Evolutionary conservation across 2,888 invertebrate genomes (phyloP).

Genomic region (Argyra leucocephala): DNA sequence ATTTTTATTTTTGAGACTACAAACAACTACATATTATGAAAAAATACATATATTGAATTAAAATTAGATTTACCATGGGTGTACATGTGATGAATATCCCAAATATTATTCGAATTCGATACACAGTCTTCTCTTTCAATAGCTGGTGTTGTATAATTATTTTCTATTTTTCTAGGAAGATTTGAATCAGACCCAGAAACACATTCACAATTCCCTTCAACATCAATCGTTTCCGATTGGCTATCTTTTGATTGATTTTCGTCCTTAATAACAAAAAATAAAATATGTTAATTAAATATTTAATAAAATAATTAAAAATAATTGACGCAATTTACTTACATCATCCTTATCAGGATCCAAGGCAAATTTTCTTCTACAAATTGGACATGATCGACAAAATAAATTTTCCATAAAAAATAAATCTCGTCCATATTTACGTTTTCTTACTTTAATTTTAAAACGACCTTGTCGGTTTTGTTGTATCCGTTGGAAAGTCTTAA

Average conservation of each 20-base stretch:
- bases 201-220: conserved; percentile 48
- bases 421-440: conserved; percentile 54
- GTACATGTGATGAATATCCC: conserved; percentile 24
- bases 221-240: conserved; percentile 61
- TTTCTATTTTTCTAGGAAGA: not conserved
- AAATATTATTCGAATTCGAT: conserved; percentile 20
- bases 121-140: conserved; percentile 8
- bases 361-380: conserved; percentile 47
- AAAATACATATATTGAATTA: not conserved
- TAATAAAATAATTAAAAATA: conserved; percentile 15
- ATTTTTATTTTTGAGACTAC: too few relatives aligned
- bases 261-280: conserved; percentile 23
- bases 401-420: conserved; percentile 43
- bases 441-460: conserved; percentile 55
- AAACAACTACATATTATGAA: not conserved
- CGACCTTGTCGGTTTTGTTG: conserved; percentile 61
- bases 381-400: conserved; percentile 51
- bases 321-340: conserved; percentile 44
- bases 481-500: conserved; percentile 56
- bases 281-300: too few relatives aligned
- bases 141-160: conserved; percentile 1
- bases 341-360: conserved; percentile 52
- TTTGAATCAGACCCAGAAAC: conserved; percentile 40
- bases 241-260: conserved; percentile 42
- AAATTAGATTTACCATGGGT: conserved; percentile 22